Percentiles rank a stretch among this genome's conserved stretches.
These are phyloP conservation scores for Lobophora halterata DNA, from an alignment of 2,888 invertebrate species.

Conservation along the genomic window DNA sequence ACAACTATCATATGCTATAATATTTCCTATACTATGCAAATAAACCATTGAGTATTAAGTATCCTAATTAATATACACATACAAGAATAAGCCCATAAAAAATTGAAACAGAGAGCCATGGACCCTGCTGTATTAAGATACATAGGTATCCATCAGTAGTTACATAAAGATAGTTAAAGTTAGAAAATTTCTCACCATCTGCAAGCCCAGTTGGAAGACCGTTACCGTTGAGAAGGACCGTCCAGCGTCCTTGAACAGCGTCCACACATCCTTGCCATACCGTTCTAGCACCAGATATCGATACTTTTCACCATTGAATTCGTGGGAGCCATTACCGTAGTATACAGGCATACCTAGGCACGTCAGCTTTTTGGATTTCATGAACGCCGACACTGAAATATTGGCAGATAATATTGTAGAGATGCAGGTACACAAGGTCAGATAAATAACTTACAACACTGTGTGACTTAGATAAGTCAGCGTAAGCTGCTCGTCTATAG, in stretches of 20 bases:
- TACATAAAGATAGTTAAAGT: too few relatives aligned
- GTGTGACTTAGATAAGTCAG: too few relatives aligned
- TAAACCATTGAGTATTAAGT: too few relatives aligned
- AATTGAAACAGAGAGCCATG: too few relatives aligned
- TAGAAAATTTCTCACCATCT: conserved; percentile 83
- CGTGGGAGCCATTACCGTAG: conserved; percentile 91
- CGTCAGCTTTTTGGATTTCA: conserved; percentile 83
- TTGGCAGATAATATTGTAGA: background rate
- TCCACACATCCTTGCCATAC: conserved; percentile 93
- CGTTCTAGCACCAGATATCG: conserved; percentile 95
- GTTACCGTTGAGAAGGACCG: conserved; percentile 85
- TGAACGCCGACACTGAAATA: conserved; percentile 85
- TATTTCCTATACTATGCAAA: too few relatives aligned
- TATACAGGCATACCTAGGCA: conserved; percentile 92
- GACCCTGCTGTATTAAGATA: too few relatives aligned
- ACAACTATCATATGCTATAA: too few relatives aligned
- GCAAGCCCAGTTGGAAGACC: conserved; percentile 89
- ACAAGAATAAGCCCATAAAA: too few relatives aligned
- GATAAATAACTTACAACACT: too few relatives aligned
- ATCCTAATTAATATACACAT: too few relatives aligned
- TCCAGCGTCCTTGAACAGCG: conserved; percentile 84
- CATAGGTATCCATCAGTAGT: too few relatives aligned
- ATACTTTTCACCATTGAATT: conserved; percentile 87
- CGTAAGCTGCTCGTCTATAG: background rate
- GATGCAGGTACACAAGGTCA: too few relatives aligned